Conservation (phyloP, 1,140 invertebrate species). For the Nymphalis io region DNA sequence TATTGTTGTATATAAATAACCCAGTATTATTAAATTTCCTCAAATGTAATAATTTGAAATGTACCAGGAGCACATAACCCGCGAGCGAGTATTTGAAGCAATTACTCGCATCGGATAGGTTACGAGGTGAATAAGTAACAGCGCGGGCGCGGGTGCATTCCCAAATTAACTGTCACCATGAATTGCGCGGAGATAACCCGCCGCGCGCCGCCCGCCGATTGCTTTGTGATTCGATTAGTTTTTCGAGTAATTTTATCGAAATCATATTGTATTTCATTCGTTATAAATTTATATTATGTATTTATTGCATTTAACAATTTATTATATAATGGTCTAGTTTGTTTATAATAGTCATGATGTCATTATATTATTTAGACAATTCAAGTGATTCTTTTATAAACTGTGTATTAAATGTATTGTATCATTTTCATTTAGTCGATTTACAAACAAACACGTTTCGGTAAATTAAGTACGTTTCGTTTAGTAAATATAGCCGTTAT, state of each 20-base stretch:
- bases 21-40: neutral
- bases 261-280: conserved; percentile 30
- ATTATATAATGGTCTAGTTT: neutral
- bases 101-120: conserved; percentile 50
- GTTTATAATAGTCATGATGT: neutral
- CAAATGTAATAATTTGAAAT: conserved; percentile 12
- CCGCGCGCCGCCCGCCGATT: conserved; percentile 51
- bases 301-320: neutral
- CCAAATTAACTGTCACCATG: conserved; percentile 67
- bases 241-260: conserved; percentile 49
- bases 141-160: conserved; percentile 52
- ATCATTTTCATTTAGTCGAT: too few relatives aligned
- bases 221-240: conserved; percentile 64
- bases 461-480: too few relatives aligned
- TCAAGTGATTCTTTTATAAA: neutral
- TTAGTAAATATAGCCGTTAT: neutral
- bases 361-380: neutral
- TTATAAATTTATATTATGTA: conserved; percentile 11
- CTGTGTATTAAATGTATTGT: too few relatives aligned
- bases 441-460: too few relatives aligned
- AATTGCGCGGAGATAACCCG: conserved; percentile 47
- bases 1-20: conserved; percentile 11
- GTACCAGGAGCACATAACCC: conserved; percentile 8
- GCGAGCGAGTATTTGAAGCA: conserved; percentile 38
- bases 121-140: conserved; percentile 60